Conservation (phyloP, 2,113 vertebrate species). For the Lipotes vexillifer region DNA sequence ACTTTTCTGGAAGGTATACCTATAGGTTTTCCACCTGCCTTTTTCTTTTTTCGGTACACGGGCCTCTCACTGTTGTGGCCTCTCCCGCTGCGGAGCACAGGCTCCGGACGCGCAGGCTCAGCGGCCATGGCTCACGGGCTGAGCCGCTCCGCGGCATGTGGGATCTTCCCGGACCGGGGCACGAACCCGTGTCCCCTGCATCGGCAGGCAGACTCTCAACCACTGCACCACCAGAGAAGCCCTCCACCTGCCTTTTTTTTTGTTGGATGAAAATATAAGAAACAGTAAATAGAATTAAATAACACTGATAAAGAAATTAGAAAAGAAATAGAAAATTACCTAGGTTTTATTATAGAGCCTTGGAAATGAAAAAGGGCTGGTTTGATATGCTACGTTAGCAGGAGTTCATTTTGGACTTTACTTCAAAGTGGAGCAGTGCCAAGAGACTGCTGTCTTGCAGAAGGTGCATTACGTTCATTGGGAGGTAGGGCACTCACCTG, state of each 20-base stretch:
- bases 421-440: slow-evolving; percentile 58
- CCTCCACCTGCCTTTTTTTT: background rate
- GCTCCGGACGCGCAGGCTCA: too few species aligned
- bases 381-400: slow-evolving; percentile 40
- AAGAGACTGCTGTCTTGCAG: slow-evolving; percentile 67
- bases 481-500: background rate
- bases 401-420: slow-evolving; percentile 52
- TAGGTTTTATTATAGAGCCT: slow-evolving; percentile 23
- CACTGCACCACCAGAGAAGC: too few species aligned
- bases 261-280: background rate
- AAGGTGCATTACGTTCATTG: slow-evolving; percentile 56
- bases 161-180: too few species aligned
- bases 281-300: slow-evolving; percentile 21
- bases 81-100: too few species aligned
- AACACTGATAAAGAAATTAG: background rate
- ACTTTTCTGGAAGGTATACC: slow-evolving; percentile 1
- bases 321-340: slow-evolving; percentile 7
- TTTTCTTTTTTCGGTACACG: too few species aligned
- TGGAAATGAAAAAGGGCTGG: slow-evolving; percentile 1
- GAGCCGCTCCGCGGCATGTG: too few species aligned
- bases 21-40: background rate
- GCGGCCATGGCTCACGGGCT: too few species aligned
- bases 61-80: too few species aligned
- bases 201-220: too few species aligned
- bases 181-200: too few species aligned